Percentiles rank a stretch among this genome's conserved stretches.
phyloP scores from a whole-genome alignment of 2,888 invertebrate genomes.

The Athrips mouffetella region DNA sequence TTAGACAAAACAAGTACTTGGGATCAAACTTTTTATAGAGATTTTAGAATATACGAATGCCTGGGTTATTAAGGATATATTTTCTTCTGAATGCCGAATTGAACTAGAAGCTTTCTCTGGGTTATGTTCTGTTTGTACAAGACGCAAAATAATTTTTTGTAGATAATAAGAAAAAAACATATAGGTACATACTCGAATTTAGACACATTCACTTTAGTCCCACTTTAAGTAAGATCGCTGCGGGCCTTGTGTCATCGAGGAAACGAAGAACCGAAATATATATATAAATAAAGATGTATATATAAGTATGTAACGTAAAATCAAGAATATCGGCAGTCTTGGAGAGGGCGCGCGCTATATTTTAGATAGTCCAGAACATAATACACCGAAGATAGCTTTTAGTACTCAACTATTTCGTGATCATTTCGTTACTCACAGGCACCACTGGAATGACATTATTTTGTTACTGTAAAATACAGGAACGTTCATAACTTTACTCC shows the following conservation, averaged over 20 bases:
- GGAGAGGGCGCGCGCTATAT: neutral
- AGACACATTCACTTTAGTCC: no score
- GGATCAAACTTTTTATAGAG: constrained; percentile 60
- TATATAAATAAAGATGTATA: no score
- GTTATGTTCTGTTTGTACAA: constrained; percentile 19
- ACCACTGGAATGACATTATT: constrained; percentile 39
- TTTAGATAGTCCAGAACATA: neutral
- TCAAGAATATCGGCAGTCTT: no score
- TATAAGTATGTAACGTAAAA: no score
- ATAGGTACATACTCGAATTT: no score
- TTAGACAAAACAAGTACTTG: constrained; percentile 56
- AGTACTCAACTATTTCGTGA: neutral
- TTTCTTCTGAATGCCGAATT: neutral
- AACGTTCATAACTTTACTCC: neutral
- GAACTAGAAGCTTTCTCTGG: constrained; percentile 14
- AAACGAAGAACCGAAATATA: no score
- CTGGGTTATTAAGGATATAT: constrained; percentile 1
- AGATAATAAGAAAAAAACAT: neutral
- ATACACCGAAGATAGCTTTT: neutral
- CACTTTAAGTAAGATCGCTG: no score
- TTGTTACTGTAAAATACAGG: constrained; percentile 19
- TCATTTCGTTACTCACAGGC: constrained; percentile 7
- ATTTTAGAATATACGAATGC: constrained; percentile 12
- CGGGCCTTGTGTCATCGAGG: no score
- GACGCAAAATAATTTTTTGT: neutral